These are phyloP conservation scores for Cheirogaleus major DNA, from an alignment of 2,797 vertebrate genomes.

Conservation along the genomic window DNA sequence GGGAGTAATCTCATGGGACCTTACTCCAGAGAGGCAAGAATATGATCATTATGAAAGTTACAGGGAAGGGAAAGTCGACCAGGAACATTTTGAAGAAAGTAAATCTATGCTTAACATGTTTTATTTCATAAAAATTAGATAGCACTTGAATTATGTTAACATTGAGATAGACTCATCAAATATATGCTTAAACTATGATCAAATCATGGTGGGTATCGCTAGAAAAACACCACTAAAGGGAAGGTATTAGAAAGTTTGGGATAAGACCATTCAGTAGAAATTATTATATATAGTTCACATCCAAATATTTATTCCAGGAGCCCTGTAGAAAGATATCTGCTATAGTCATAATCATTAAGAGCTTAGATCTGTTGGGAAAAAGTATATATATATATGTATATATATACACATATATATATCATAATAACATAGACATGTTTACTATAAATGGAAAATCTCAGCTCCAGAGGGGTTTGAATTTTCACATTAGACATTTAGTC, in stretches of 20 bases:
- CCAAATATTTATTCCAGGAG: not conserved
- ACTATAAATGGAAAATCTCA: not conserved
- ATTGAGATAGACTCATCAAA: not conserved
- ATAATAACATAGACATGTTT: not conserved
- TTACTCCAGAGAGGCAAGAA: not conserved
- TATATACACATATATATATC: not conserved
- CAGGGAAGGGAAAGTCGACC: not conserved
- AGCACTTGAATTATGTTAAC: not conserved
- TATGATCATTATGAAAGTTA: not conserved
- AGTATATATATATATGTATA: too few species aligned
- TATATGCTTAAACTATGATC: not conserved
- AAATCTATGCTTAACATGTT: not conserved
- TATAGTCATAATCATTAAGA: not conserved
- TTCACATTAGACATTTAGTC: not conserved
- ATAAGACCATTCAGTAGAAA: not conserved
- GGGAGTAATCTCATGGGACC: not conserved
- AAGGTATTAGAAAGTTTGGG: not conserved
- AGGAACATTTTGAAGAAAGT: not conserved
- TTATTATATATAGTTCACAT: not conserved
- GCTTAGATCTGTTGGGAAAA: not conserved
- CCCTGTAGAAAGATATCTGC: not conserved
- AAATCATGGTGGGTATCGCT: not conserved
- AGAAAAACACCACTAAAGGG: not conserved
- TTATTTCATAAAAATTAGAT: not conserved
- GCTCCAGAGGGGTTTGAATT: not conserved